Percentiles rank a stretch among this genome's conserved stretches.
Conservation (phyloP, 2,797 vertebrate genomes). For the Microctenopoma steveboyesi region DNA sequence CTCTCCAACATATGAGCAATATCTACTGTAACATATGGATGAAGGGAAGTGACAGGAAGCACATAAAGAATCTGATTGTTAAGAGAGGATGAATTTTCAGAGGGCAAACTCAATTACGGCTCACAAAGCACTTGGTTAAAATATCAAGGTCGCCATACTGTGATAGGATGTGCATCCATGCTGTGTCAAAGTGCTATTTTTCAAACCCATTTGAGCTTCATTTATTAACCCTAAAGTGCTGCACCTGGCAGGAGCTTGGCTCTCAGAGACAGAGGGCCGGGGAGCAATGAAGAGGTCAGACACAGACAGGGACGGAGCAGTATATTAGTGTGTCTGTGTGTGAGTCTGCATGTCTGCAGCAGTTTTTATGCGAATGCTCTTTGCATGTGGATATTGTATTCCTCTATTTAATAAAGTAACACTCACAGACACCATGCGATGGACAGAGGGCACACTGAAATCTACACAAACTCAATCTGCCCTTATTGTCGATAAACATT, state of each 20-base stretch:
- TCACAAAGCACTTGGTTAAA: constrained; percentile 77
- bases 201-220: constrained; percentile 77
- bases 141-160: constrained; percentile 75
- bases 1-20: constrained; percentile 42
- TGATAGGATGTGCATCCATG: constrained; percentile 56
- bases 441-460: constrained; percentile 45
- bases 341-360: constrained; percentile 4
- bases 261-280: constrained; percentile 28
- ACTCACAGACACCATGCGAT: constrained; percentile 17
- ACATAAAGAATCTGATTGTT: constrained; percentile 61
- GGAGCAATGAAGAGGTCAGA: constrained; percentile 45
- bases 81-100: constrained; percentile 67
- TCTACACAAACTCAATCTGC: constrained; percentile 69
- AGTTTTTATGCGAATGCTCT: neutral
- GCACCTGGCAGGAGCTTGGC: constrained; percentile 61
- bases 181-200: constrained; percentile 78
- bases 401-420: constrained; percentile 68
- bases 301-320: constrained; percentile 16
- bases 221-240: constrained; percentile 80
- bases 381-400: constrained; percentile 11
- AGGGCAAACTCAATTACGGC: constrained; percentile 73
- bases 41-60: constrained; percentile 29
- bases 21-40: constrained; percentile 53
- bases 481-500: constrained; percentile 76
- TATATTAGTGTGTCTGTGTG: neutral